Evolutionary conservation across 1,140 invertebrate species (phyloP), one percentile per base, ranked within the genome.

Genomic region (Halyomorpha halys): DNA sequence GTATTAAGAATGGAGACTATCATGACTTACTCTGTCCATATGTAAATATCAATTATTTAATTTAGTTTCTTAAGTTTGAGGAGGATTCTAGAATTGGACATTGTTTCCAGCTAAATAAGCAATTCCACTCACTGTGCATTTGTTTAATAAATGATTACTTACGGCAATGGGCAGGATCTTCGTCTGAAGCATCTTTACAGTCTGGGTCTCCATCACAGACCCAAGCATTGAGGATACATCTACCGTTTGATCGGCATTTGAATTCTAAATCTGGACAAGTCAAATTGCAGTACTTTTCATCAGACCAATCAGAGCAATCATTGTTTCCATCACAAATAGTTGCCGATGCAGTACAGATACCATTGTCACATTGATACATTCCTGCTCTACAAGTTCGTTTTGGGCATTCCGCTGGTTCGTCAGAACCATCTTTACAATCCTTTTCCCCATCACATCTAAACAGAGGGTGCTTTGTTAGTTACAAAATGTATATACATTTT

Each of bases 131-230:
- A n/a, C n/a, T n/a, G n/a, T n/a, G n/a, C n/a, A n/a, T n/a, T n/a
- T n/a, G 27, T 30, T 4, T 30, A 30, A 39, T 39, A 39, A 6
- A 13, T 39, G 34, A 39, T 6, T 23, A 79, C 83, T 81, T 76
- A 87, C 86, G 84, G 74, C 94, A 97, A 68, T 92, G 86, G 1
- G 78, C 76, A 0, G 89, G 85, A 75, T 93, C 90, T 79, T 98
- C 95, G 73, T 98, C 94, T 59, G 87, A 90, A 51, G 88, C 89
- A 74, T 98, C 95, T 71, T 90, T 89, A 73, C 95, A 98, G 73
- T 97, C 94, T 6, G 91, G 83, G 72, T 97, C 93, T 0, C 90
- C 91, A 72, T 97, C 94, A 73, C 95, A 98, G 70, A 90, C 90
- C 94, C 96, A 99, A 47, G 90, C 87, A 39, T 87, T 85, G 18